Evolutionary conservation across 1,140 invertebrate genomes (phyloP).

Genomic region (Agrypnia vestita): DNA sequence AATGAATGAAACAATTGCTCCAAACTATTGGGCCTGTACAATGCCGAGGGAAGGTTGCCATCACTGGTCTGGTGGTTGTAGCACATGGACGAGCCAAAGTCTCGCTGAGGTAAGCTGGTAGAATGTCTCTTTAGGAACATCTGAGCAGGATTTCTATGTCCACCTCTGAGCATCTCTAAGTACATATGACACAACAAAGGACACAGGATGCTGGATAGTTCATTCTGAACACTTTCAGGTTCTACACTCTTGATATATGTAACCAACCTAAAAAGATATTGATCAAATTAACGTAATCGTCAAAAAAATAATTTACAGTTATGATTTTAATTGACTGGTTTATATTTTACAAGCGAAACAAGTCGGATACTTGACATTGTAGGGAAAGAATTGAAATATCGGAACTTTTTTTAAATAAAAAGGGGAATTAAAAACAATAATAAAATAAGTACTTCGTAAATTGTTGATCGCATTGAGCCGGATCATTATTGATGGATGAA

Average conservation of each 20-base stretch:
- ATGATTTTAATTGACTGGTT: too few species aligned
- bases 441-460: constrained; percentile 68
- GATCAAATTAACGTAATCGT: background rate
- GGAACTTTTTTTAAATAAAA: too few species aligned
- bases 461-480: constrained; percentile 74
- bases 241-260: constrained; percentile 74
- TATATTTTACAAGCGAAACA: too few species aligned
- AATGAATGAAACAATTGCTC: constrained; percentile 71
- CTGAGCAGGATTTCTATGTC: constrained; percentile 79
- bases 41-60: constrained; percentile 69
- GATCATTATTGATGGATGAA: constrained; percentile 75
- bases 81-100: constrained; percentile 65
- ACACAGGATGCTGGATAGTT: constrained; percentile 78
- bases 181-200: constrained; percentile 85
- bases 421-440: background rate
- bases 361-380: too few species aligned
- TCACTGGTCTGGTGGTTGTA: constrained; percentile 71
- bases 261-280: constrained; percentile 70
- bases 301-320: background rate
- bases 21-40: constrained; percentile 72
- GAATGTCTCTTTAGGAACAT: constrained; percentile 79
- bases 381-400: too few species aligned
- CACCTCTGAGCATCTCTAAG: constrained; percentile 81
- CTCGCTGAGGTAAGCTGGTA: constrained; percentile 69
- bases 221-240: constrained; percentile 74